A percentile compares a stretch with the other conserved stretches of the same genome.
Conservation (phyloP, 1,140 invertebrate genomes). For the Drosophila cardini region DNA sequence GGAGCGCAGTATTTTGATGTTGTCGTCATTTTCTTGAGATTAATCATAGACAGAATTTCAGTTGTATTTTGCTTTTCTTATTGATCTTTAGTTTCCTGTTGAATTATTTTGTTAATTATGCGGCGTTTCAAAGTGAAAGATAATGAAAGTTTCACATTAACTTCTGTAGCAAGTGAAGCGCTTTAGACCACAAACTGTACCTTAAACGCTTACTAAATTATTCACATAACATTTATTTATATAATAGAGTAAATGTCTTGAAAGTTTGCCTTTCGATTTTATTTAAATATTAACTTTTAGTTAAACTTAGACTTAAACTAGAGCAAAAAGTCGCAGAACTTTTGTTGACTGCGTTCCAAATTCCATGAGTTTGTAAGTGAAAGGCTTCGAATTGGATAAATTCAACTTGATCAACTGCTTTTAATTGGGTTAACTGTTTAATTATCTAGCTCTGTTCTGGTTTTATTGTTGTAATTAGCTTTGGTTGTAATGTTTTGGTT, state of each 20-base stretch:
- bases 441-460: slow-evolving; percentile 45
- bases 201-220: background rate
- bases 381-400: slow-evolving; percentile 41
- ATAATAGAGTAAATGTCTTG: slow-evolving; percentile 1
- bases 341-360: slow-evolving; percentile 4
- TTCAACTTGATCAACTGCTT: slow-evolving; percentile 35
- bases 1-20: slow-evolving; percentile 53
- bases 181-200: background rate
- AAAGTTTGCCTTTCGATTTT: slow-evolving; percentile 24
- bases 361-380: slow-evolving; percentile 46
- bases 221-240: slow-evolving; percentile 9
- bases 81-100: slow-evolving; percentile 70
- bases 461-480: slow-evolving; percentile 51
- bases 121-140: slow-evolving; percentile 71
- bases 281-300: slow-evolving; percentile 14
- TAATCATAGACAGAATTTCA: slow-evolving; percentile 68
- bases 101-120: slow-evolving; percentile 76
- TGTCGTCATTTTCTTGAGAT: slow-evolving; percentile 51
- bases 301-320: background rate
- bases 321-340: slow-evolving; percentile 9
- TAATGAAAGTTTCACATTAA: slow-evolving; percentile 28
- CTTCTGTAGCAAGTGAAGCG: slow-evolving; percentile 31
- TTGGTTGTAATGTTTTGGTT: slow-evolving; percentile 44
- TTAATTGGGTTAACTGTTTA: slow-evolving; percentile 59
- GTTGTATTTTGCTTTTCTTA: slow-evolving; percentile 38